Evolutionary conservation across 2,113 vertebrate species (phyloP).

Genomic region (Lophotis ruficrista): DNA sequence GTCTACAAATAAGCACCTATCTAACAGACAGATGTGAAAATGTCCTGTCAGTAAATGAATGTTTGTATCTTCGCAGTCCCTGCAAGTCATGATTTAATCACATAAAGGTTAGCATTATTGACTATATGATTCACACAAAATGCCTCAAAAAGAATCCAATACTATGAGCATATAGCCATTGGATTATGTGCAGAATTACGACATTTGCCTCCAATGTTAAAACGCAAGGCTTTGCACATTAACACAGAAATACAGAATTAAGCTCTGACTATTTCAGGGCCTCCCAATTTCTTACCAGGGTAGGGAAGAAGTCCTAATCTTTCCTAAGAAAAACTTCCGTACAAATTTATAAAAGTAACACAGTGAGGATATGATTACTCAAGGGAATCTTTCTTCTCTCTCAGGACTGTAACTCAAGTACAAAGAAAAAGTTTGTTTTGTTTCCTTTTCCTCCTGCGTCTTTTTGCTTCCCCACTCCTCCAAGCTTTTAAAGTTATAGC

Average conservation of each 20-base stretch:
- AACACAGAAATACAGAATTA: not conserved
- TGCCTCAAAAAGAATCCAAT: not conserved
- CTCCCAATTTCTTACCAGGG: not conserved
- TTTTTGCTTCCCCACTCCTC: not conserved
- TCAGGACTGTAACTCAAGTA: not conserved
- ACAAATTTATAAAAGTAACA: not conserved
- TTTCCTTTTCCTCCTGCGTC: not conserved
- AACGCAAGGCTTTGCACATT: not conserved
- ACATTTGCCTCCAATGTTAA: not conserved
- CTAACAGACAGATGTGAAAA: not conserved
- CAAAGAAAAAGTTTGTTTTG: not conserved
- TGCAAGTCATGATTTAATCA: not conserved
- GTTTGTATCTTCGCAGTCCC: not conserved
- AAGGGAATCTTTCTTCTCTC: not conserved
- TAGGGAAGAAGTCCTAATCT: not conserved
- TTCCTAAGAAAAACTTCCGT: not conserved
- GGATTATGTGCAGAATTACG: not conserved
- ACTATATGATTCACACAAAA: not conserved
- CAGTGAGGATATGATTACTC: not conserved
- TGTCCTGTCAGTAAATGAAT: not conserved
- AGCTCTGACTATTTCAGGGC: not conserved
- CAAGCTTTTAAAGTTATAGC: not conserved
- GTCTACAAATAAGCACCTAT: not conserved
- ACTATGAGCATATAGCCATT: not conserved
- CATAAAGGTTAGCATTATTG: not conserved